Base-by-base conservation (phyloP, 2,797 vertebrate genomes). In the Pyrocephalus nanus region DNA sequence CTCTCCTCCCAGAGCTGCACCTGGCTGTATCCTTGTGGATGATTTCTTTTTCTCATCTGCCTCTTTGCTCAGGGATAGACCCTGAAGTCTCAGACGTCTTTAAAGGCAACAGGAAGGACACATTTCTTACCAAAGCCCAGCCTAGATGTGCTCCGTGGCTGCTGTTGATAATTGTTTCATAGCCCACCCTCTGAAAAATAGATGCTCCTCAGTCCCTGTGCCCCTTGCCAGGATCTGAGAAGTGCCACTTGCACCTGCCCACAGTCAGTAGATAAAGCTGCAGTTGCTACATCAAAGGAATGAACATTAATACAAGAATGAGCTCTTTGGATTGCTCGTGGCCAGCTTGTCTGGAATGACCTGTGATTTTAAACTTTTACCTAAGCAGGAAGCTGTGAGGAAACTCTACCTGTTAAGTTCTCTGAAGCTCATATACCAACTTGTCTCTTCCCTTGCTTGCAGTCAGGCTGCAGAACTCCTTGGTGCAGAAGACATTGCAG, bases 51-150 rank as follows among this genome's bases (percentile, higher is more conserved):
- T 36, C 34, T n/a, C 21, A 50, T 47, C 64, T 60, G 30, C 36
- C 67, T 17, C 11, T 64, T 77, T 90, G 18, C 60, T 34, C 27
- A 43, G 25, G 15, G 18, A 4, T 10, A 16, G 17, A 36, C 6
- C 15, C 60, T 53, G 55, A 21, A 42, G 23, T 15, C 43, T 15
- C 48, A 62, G 55, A 36, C 23, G 6, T 53, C 34, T 82, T n/a
- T 15, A 36, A 79, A 72, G 16, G 47, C 11, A 14, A 6, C 16
- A 18, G 40, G 34, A 71, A 65, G n/a, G 20, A 13, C 38, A 3
- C 0, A 1, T 11, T 58, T 40, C 14, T 26, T 30, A 9, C 27
- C 0, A 1, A 42, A 84, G 13, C 38, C 19, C 1, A 1, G 21
- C 11, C 32, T 27, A 8, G 40, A 7, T 23, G 22, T 74, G 29